Conservation (phyloP, 2,797 vertebrate species). For the Xiphorhynchus erythropygius region DNA sequence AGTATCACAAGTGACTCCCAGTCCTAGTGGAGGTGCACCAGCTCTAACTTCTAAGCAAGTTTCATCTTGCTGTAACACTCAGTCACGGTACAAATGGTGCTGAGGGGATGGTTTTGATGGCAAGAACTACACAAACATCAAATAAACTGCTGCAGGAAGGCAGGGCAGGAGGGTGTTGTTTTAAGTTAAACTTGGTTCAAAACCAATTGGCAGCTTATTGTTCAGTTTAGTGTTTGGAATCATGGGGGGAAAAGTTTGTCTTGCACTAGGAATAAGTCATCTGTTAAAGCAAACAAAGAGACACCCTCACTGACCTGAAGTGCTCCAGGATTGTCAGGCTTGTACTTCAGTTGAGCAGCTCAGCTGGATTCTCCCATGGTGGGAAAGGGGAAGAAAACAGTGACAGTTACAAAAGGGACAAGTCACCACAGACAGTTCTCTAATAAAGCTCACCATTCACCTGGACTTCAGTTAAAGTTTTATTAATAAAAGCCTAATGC, state of each 20-base stretch:
- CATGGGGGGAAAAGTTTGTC: not conserved
- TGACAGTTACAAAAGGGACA: not conserved
- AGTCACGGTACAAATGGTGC: not conserved
- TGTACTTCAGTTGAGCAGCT: not conserved
- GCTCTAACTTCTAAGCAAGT: not conserved
- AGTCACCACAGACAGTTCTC: not conserved
- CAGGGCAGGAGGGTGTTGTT: not conserved
- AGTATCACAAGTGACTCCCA: fast-evolving
- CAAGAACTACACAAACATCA: not conserved
- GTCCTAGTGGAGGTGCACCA: not conserved
- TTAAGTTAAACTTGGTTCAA: not conserved
- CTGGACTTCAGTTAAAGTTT: not conserved
- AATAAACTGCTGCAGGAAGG: not conserved
- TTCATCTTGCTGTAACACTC: not conserved
- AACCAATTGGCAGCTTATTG: not conserved
- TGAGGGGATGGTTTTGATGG: not conserved
- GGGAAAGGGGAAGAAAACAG: not conserved
- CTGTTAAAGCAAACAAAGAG: constrained; percentile 1
- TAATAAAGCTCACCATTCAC: not conserved
- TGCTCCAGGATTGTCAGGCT: not conserved
- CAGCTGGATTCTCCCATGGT: not conserved
- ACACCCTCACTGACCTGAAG: not conserved
- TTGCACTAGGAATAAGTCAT: not conserved
- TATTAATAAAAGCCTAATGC: constrained; percentile 17
- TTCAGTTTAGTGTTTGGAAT: not conserved